phyloP scores from a whole-genome alignment of 2,797 vertebrate species.

The Spheniscus humboldti region DNA sequence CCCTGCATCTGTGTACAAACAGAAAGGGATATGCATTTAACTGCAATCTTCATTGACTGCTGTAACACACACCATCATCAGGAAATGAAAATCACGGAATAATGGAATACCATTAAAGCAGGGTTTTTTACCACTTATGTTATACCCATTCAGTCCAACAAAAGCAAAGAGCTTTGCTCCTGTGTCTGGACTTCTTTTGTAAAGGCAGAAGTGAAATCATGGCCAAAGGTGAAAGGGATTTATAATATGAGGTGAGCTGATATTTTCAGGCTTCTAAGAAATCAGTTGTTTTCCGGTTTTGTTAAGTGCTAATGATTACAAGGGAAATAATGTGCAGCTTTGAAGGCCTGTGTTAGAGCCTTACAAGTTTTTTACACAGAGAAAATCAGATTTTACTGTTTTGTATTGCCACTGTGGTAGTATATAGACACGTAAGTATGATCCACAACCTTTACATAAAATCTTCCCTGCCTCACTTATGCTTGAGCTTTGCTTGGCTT shows the following conservation, averaged over 20 bases:
- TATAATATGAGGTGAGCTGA: not conserved
- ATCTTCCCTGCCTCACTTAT: not conserved
- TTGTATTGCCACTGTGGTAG: not conserved
- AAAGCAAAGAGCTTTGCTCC: not conserved
- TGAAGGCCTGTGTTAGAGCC: not conserved
- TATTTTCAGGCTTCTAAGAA: not conserved
- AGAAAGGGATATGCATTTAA: not conserved
- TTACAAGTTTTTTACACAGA: not conserved
- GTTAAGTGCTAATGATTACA: not conserved
- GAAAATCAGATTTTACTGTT: not conserved
- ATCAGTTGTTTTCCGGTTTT: not conserved
- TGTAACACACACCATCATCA: not conserved
- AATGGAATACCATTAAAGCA: not conserved
- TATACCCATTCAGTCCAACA: not conserved
- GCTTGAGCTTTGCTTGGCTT: not conserved
- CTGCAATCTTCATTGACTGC: not conserved
- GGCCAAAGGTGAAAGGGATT: not conserved
- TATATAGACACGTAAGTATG: not conserved
- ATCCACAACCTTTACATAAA: not conserved
- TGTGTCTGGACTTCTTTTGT: not conserved
- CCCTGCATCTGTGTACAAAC: not conserved
- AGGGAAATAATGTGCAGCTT: not conserved
- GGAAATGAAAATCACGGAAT: not conserved
- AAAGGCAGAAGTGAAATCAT: not conserved
- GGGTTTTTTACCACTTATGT: not conserved